A percentile compares a stretch with the other conserved stretches of the same genome.
phyloP scores from a whole-genome alignment of 1,140 invertebrate genomes.

The Dermatophagoides farinae region DNA sequence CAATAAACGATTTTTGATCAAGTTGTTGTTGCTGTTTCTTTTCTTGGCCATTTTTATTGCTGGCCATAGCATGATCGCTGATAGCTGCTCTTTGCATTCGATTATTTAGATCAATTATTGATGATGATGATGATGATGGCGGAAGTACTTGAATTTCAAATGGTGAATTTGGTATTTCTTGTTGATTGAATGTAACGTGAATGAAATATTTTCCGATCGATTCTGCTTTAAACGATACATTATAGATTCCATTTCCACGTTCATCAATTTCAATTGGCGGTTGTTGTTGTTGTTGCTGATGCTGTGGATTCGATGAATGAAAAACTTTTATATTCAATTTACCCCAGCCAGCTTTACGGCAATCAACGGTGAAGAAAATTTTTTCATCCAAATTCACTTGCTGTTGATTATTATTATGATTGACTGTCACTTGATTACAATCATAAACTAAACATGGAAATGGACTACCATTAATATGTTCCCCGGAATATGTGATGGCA shows the following conservation, averaged over 20 bases:
- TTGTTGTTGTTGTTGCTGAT: slow-evolving; percentile 36
- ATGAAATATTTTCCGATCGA: slow-evolving; percentile 75
- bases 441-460: slow-evolving; percentile 95
- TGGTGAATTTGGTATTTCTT: slow-evolving; percentile 63
- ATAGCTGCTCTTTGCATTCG: no score
- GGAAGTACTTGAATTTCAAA: background rate
- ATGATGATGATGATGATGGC: no score
- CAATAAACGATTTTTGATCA: no score
- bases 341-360: slow-evolving; percentile 58
- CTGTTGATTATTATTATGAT: slow-evolving; percentile 40
- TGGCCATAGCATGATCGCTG: no score
- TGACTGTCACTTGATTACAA: slow-evolving; percentile 61
- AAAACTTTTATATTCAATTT: slow-evolving; percentile 72
- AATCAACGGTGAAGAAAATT: slow-evolving; percentile 61
- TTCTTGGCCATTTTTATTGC: no score
- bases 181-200: slow-evolving; percentile 83
- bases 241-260: slow-evolving; percentile 54
- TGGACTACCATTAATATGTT: slow-evolving; percentile 85
- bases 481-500: slow-evolving; percentile 77
- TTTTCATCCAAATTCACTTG: slow-evolving; percentile 41
- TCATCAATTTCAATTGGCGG: slow-evolving; percentile 64
- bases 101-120: no score
- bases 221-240: slow-evolving; percentile 67
- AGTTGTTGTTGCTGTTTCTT: no score
- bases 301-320: slow-evolving; percentile 28